Evolutionary conservation across 2,797 vertebrate genomes (phyloP).

Genomic region (Falco concolor): DNA sequence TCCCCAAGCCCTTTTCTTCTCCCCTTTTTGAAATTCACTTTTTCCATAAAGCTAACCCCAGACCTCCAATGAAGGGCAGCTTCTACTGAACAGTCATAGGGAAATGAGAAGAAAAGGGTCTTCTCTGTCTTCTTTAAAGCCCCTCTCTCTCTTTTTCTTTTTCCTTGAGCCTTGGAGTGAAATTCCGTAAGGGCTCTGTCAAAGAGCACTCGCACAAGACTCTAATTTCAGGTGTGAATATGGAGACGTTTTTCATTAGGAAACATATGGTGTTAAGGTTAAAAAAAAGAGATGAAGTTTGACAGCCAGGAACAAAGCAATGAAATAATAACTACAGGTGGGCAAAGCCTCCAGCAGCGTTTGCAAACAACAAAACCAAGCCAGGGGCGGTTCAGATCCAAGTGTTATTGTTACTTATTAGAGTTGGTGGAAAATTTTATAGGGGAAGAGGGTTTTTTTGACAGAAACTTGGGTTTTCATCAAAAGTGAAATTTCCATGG

Average conservation of each 20-base stretch:
- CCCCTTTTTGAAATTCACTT: neutral
- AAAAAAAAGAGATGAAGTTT: constrained; percentile 28
- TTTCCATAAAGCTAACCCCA: neutral
- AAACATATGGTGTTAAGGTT: constrained; percentile 60
- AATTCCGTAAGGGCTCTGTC: constrained; percentile 1
- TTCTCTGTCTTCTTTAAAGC: neutral
- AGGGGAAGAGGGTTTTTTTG: neutral
- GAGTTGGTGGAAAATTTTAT: neutral
- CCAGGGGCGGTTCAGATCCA: constrained; percentile 27
- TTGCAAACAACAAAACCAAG: constrained; percentile 59
- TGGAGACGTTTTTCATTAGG: constrained; percentile 61
- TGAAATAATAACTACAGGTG: constrained; percentile 65
- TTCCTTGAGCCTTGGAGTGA: neutral
- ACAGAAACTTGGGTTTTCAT: constrained; percentile 46
- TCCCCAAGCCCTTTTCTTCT: neutral
- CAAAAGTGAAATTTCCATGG: constrained; percentile 25
- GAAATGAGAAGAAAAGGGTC: neutral
- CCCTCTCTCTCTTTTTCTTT: neutral
- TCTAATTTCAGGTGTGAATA: constrained; percentile 67
- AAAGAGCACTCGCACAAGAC: constrained; percentile 18
- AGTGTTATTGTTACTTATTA: constrained; percentile 52
- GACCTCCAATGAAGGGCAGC: neutral
- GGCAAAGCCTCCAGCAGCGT: constrained; percentile 64
- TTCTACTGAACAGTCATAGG: neutral
- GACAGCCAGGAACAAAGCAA: constrained; percentile 65